Evolutionary conservation across 2,797 vertebrate species (phyloP).

Genomic region (Oreonectes daqikongensis): DNA sequence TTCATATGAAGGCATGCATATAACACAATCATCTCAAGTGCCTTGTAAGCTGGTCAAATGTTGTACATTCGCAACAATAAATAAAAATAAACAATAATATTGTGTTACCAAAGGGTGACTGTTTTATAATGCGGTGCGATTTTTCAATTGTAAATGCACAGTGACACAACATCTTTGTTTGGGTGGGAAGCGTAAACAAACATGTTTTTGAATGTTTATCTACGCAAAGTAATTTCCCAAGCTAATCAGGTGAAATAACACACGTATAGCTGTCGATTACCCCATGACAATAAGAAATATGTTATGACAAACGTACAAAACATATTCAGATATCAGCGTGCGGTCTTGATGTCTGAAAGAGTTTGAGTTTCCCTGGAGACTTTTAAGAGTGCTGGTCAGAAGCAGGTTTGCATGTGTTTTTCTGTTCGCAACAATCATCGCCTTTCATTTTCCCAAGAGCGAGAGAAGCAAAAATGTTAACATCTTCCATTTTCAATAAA

Average conservation of each 20-base stretch:
- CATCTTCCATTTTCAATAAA: conserved; percentile 29
- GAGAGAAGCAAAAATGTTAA: conserved; percentile 37
- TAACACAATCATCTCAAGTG: conserved; percentile 28
- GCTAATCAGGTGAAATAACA: background rate
- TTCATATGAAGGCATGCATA: conserved; percentile 32
- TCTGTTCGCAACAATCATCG: conserved; percentile 10
- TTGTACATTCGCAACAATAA: conserved; percentile 11
- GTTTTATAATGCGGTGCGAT: background rate
- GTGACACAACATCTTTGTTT: background rate
- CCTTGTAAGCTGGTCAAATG: conserved; percentile 1
- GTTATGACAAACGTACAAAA: background rate
- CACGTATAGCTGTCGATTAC: background rate
- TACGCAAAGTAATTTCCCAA: background rate
- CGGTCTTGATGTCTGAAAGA: conserved; percentile 17
- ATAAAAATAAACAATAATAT: background rate
- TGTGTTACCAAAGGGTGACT: background rate
- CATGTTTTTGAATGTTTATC: background rate
- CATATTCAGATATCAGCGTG: background rate
- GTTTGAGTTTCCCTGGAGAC: conserved; percentile 4
- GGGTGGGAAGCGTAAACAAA: background rate
- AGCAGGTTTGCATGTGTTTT: background rate
- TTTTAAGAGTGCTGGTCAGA: conserved; percentile 13
- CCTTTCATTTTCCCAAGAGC: conserved; percentile 4
- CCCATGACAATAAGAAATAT: background rate
- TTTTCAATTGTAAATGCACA: background rate